Evolutionary conservation across 2,888 invertebrate species (phyloP).

Genomic region (Antitype chi): DNA sequence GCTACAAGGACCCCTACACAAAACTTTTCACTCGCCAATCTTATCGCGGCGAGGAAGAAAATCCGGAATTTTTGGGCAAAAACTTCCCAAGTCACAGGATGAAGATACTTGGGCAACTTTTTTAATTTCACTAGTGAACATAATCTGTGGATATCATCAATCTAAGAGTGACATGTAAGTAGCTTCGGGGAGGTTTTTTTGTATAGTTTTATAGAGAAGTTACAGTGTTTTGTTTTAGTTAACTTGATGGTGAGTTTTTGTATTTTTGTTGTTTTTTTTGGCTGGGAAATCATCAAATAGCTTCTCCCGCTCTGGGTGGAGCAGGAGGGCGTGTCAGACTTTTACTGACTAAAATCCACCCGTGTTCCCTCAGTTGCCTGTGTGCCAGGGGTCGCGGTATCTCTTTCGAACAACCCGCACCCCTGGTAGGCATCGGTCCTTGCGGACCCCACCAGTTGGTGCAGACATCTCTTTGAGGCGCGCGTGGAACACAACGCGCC

Average conservation of each 20-base stretch:
- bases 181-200: constrained; percentile 19
- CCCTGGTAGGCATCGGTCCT: too few relatives aligned
- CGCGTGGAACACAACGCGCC: too few relatives aligned
- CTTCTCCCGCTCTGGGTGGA: too few relatives aligned
- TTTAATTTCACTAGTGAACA: constrained; percentile 71
- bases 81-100: constrained; percentile 57
- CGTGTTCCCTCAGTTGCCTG: too few relatives aligned
- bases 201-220: constrained; percentile 21
- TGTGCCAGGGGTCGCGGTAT: too few relatives aligned
- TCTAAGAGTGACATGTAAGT: constrained; percentile 48
- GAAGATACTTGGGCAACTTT: constrained; percentile 63
- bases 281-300: too few relatives aligned
- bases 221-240: constrained; percentile 21
- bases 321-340: too few relatives aligned
- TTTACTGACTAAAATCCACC: too few relatives aligned
- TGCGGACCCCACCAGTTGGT: too few relatives aligned
- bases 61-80: constrained; percentile 43
- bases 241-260: not conserved
- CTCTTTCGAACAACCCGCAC: too few relatives aligned
- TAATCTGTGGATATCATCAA: constrained; percentile 68
- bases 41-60: constrained; percentile 41
- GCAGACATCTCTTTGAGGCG: too few relatives aligned
- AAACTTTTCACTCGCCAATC: constrained; percentile 56
- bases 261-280: too few relatives aligned
- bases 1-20: constrained; percentile 18